phyloP scores from a whole-genome alignment of 1,140 invertebrate genomes.

The Anastrepha obliqua region DNA sequence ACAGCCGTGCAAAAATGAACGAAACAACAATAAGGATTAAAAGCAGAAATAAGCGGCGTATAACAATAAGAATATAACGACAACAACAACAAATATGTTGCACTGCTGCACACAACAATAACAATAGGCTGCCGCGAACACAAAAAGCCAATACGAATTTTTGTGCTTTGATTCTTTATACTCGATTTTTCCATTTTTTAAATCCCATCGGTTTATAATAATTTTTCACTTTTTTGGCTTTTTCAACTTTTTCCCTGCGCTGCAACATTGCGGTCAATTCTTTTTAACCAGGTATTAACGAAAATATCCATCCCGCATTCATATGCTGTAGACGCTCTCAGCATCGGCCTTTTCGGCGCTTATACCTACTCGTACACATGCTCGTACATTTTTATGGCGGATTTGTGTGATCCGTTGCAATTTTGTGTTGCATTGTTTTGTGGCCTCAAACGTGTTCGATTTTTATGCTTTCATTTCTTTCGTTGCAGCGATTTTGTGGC shows the following conservation, averaged over 20 bases:
- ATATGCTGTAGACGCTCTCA: background rate
- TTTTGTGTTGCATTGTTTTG: constrained; percentile 54
- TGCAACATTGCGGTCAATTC: constrained; percentile 46
- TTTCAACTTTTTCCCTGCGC: background rate
- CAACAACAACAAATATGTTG: background rate
- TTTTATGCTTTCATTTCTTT: background rate
- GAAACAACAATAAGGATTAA: constrained; percentile 20
- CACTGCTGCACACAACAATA: background rate
- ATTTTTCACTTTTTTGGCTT: constrained; percentile 30
- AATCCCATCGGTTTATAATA: constrained; percentile 7
- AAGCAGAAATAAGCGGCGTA: background rate
- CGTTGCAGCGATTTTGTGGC: constrained; percentile 31
- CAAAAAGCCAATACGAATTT: constrained; percentile 14
- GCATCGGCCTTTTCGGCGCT: constrained; percentile 5
- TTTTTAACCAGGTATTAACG: constrained; percentile 41
- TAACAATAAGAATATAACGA: background rate
- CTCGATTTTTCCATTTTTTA: background rate
- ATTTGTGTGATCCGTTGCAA: constrained; percentile 73
- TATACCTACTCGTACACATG: constrained; percentile 31
- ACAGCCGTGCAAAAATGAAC: constrained; percentile 7
- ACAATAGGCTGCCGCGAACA: background rate
- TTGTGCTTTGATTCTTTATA: background rate
- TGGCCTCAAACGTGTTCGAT: constrained; percentile 47
- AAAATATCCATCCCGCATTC: background rate
- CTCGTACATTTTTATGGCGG: constrained; percentile 66